Percentiles rank a stretch among this genome's conserved stretches.
These are phyloP conservation scores for Aplocera efformata DNA, from an alignment of 2,888 invertebrate genomes.

Conservation along the genomic window DNA sequence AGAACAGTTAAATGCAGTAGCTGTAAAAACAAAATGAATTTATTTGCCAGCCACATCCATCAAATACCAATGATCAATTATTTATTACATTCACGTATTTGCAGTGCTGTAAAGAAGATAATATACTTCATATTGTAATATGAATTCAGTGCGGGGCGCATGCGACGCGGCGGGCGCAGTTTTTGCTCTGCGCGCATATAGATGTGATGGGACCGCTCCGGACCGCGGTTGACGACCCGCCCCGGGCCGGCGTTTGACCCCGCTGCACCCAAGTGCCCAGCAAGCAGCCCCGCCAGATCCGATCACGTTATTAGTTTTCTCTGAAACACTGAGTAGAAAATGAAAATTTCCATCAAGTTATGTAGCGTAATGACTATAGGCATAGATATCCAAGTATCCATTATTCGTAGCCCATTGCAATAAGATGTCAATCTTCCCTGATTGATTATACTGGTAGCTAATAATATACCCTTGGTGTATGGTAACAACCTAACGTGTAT, in stretches of 20 bases:
- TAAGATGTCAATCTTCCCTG: no score
- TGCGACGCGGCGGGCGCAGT: slow-evolving; percentile 42
- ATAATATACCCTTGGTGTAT: no score
- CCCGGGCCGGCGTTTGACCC: slow-evolving; percentile 62
- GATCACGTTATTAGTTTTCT: slow-evolving; percentile 19
- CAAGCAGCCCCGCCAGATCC: slow-evolving; percentile 11
- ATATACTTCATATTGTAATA: slow-evolving; percentile 39
- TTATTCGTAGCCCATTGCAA: no score
- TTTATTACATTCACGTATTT: slow-evolving; percentile 12
- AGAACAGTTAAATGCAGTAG: no score
- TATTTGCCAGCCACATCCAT: no score
- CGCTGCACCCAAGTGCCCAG: slow-evolving; percentile 19
- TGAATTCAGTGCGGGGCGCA: slow-evolving; percentile 43
- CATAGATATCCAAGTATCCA: no score
- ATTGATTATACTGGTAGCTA: no score
- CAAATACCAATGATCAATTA: background rate
- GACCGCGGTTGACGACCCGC: slow-evolving; percentile 59
- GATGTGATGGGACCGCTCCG: slow-evolving; percentile 48
- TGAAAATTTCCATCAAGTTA: slow-evolving; percentile 11
- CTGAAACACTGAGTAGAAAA: slow-evolving; percentile 13
- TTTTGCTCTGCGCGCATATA: slow-evolving; percentile 63
- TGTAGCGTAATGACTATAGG: no score
- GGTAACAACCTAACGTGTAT: no score
- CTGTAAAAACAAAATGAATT: no score
- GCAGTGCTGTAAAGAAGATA: slow-evolving; percentile 16